Evolutionary conservation across 2,888 invertebrate species (phyloP).

Genomic region (Hemistola chrysoprasaria): DNA sequence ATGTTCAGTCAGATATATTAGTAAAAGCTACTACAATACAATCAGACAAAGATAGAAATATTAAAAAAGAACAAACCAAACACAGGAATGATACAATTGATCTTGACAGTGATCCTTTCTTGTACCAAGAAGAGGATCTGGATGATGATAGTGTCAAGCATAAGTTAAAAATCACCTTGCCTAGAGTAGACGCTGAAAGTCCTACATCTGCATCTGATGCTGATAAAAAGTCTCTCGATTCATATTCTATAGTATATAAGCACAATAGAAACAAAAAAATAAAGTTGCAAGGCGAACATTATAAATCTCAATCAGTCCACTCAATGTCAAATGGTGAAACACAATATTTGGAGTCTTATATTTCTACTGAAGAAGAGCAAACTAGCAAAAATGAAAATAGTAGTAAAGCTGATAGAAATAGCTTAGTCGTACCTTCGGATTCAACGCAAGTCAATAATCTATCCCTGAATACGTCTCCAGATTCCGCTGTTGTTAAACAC

Average conservation of each 20-base stretch:
- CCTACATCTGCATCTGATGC: conserved; percentile 40
- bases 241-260: conserved; percentile 36
- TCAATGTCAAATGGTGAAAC: conserved; percentile 32
- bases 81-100: conserved; percentile 7
- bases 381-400: conserved; percentile 15
- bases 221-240: conserved; percentile 51
- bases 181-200: conserved; percentile 44
- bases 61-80: conserved; percentile 4
- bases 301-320: conserved; percentile 30
- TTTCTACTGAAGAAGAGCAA: conserved; percentile 15
- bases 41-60: conserved; percentile 16
- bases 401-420: conserved; percentile 8
- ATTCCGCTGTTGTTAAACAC: neutral
- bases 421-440: neutral
- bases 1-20: conserved; percentile 31
- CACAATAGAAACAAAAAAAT: conserved; percentile 27
- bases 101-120: conserved; percentile 20
- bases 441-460: neutral
- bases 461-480: neutral
- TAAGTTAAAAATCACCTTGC: conserved; percentile 50
- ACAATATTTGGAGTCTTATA: conserved; percentile 19
- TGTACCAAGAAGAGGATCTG: conserved; percentile 27
- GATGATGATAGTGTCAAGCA: conserved; percentile 44
- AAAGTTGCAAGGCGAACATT: conserved; percentile 14
- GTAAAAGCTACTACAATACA: conserved; percentile 30